Evolutionary conservation across 2,113 vertebrate species (phyloP).

Genomic region (Gnathonemus echidnorhynchus): DNA sequence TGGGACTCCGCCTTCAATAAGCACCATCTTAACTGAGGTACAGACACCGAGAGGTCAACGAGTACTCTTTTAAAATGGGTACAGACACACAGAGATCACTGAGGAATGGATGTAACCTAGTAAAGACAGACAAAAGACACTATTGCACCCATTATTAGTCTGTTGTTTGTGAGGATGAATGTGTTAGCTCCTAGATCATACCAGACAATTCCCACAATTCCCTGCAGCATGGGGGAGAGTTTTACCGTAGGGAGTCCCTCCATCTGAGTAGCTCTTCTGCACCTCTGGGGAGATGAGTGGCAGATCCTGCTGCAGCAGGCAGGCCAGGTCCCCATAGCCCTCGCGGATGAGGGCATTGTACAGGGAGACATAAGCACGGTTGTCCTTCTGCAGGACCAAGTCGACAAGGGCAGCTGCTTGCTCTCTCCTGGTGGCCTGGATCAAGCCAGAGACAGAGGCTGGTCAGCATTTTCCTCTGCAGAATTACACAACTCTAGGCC

Average conservation of each 20-base stretch:
- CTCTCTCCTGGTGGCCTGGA: conserved; percentile 68
- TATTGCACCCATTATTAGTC: neutral
- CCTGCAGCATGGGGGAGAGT: neutral
- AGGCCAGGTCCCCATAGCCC: conserved; percentile 79
- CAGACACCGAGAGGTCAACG: neutral
- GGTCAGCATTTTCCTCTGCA: neutral
- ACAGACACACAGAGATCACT: neutral
- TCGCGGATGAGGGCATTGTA: conserved; percentile 86
- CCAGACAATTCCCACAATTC: neutral
- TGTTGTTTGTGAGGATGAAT: neutral
- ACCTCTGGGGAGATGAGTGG: conserved; percentile 53
- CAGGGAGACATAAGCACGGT: conserved; percentile 81
- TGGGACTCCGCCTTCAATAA: conserved; percentile 89
- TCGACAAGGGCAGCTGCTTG: conserved; percentile 74
- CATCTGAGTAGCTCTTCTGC: conserved; percentile 55
- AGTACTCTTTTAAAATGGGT: neutral
- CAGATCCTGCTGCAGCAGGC: conserved; percentile 64
- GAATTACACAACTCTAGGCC: neutral
- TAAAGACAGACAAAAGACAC: neutral
- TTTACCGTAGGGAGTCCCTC: conserved; percentile 71
- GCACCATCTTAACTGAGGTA: conserved; percentile 66
- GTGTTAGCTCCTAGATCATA: neutral
- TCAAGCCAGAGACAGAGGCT: conserved; percentile 7
- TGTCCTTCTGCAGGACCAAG: conserved; percentile 78
- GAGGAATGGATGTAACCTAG: neutral